Percentiles rank a stretch among this genome's conserved stretches.
These are phyloP conservation scores for Cyclina sinensis DNA, from an alignment of 1,140 invertebrate species.

Conservation along the genomic window DNA sequence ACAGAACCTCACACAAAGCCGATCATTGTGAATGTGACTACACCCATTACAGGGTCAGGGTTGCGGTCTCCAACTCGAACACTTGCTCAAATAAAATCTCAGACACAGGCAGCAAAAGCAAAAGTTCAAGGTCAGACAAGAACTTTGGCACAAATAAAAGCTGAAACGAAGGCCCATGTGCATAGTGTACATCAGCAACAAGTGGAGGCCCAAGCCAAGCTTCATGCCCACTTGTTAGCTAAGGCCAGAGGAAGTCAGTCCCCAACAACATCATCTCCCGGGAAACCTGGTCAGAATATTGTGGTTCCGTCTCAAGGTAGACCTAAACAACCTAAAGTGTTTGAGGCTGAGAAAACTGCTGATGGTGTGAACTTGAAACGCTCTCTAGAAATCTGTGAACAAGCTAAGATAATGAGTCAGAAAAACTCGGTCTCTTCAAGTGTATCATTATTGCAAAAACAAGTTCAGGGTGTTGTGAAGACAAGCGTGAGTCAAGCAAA, in stretches of 20 bases:
- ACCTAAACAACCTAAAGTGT: slow-evolving; percentile 63
- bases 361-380: slow-evolving; percentile 95
- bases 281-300: slow-evolving; percentile 78
- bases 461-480: slow-evolving; percentile 8
- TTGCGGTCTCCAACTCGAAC: slow-evolving; percentile 80
- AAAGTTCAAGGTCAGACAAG: slow-evolving; percentile 77
- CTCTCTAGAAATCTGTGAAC: slow-evolving; percentile 97
- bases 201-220: slow-evolving; percentile 63
- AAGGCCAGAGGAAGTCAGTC: slow-evolving; percentile 55
- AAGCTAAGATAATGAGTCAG: slow-evolving; percentile 58
- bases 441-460: slow-evolving; percentile 53
- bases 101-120: slow-evolving; percentile 80
- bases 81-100: slow-evolving; percentile 84
- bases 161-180: slow-evolving; percentile 81
- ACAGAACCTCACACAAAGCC: slow-evolving; percentile 2
- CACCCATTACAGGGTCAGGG: slow-evolving; percentile 27
- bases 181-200: slow-evolving; percentile 70
- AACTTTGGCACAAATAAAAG: slow-evolving; percentile 85
- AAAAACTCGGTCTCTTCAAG: slow-evolving; percentile 37
- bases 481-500: not conserved
- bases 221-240: slow-evolving; percentile 66
- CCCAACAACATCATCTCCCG: slow-evolving; percentile 20
- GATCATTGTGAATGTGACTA: slow-evolving; percentile 22
- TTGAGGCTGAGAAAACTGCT: slow-evolving; percentile 62
- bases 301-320: slow-evolving; percentile 57